Percentiles rank a stretch among this genome's conserved stretches.
phyloP scores from a whole-genome alignment of 35 echinoderm and acorn worm species.

The Amphiura filiformis region DNA sequence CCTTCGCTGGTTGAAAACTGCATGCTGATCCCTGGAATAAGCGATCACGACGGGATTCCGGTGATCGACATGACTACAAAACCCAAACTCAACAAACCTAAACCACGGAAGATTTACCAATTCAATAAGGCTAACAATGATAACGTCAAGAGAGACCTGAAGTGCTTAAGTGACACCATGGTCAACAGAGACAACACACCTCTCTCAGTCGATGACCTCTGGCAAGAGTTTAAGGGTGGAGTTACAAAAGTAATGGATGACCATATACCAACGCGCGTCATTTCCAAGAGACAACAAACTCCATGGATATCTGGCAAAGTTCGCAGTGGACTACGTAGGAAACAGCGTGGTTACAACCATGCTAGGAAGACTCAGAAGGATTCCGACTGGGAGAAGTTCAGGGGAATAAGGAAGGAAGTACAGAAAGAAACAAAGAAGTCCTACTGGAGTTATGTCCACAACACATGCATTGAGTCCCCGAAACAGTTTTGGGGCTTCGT shows the following conservation, averaged over 20 bases:
- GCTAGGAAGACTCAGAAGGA: neutral
- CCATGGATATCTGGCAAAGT: slow-evolving; percentile 5
- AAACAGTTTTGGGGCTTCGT: slow-evolving; percentile 41
- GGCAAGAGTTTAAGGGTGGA: neutral
- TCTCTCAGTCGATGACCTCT: neutral
- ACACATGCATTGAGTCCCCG: slow-evolving; percentile 17
- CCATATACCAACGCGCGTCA: neutral
- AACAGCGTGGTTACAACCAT: slow-evolving; percentile 8
- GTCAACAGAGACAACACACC: neutral
- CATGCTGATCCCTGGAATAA: neutral
- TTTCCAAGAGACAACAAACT: slow-evolving; percentile 17
- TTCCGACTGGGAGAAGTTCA: slow-evolving; percentile 34
- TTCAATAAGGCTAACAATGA: neutral
- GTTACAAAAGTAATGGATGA: neutral
- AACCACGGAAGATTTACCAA: slow-evolving; percentile 11
- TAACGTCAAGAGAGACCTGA: neutral
- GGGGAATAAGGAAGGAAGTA: slow-evolving; percentile 15
- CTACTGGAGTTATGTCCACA: neutral
- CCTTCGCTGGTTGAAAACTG: neutral
- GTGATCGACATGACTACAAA: slow-evolving; percentile 4
- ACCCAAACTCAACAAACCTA: neutral
- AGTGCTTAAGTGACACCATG: neutral
- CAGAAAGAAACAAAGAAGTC: slow-evolving; percentile 2
- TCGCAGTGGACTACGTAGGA: neutral
- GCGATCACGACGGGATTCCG: neutral